Percentiles rank a stretch among this genome's conserved stretches.
These are phyloP conservation scores for Delphinus delphis DNA, from an alignment of 2,113 vertebrate species.

Conservation along the genomic window DNA sequence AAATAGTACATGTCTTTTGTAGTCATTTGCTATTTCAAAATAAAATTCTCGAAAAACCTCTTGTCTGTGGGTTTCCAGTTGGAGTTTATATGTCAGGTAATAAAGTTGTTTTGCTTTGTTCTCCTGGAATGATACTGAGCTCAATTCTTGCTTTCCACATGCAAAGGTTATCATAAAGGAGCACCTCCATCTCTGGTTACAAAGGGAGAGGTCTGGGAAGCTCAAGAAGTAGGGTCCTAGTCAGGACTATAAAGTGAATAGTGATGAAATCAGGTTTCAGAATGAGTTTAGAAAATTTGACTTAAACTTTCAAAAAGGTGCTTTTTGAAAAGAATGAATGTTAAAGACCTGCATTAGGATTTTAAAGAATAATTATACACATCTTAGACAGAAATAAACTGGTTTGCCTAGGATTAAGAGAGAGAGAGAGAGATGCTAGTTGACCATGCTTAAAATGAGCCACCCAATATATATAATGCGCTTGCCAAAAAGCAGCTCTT, in stretches of 20 bases:
- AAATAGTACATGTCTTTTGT: neutral
- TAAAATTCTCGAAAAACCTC: neutral
- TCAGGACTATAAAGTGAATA: neutral
- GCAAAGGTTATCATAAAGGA: neutral
- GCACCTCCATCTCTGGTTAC: neutral
- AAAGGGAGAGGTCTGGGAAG: neutral
- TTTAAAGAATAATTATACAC: neutral
- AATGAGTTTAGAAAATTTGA: neutral
- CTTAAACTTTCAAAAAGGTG: conserved; percentile 7
- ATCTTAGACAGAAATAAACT: neutral
- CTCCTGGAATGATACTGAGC: neutral
- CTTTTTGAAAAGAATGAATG: neutral
- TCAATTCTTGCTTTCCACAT: neutral
- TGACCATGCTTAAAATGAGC: neutral
- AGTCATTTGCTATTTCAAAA: conserved; percentile 33
- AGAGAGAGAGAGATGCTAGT: neutral
- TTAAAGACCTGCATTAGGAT: neutral
- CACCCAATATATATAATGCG: neutral
- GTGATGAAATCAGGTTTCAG: neutral
- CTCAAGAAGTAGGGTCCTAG: neutral
- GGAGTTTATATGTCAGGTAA: neutral
- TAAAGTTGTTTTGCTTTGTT: neutral
- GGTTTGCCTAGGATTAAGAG: neutral
- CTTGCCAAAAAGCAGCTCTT: neutral
- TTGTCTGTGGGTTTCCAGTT: neutral